Conservation (phyloP, 2,888 invertebrate species). For the Agonopterix arenella region DNA sequence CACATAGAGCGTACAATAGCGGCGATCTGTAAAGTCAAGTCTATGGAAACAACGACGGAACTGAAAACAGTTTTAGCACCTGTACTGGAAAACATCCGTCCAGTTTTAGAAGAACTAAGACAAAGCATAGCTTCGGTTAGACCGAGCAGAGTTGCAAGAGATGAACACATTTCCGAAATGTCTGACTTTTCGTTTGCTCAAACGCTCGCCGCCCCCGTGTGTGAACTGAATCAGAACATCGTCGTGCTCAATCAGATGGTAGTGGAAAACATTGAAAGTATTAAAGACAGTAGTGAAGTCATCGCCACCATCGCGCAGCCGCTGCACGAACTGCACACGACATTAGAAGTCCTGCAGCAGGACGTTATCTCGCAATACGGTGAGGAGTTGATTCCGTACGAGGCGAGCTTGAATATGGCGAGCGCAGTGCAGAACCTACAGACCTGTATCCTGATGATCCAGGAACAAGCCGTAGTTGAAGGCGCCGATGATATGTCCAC, state of each 20-base stretch:
- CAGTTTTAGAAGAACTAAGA: slow-evolving; percentile 55
- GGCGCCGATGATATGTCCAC: slow-evolving; percentile 72
- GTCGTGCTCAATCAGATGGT: slow-evolving; percentile 46
- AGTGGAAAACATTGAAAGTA: slow-evolving; percentile 44
- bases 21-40: slow-evolving; percentile 42
- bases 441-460: slow-evolving; percentile 62
- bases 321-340: slow-evolving; percentile 56
- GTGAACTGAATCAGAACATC: slow-evolving; percentile 52
- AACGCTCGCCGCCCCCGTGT: slow-evolving; percentile 50
- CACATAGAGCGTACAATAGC: slow-evolving; percentile 54
- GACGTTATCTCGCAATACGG: slow-evolving; percentile 59
- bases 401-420: slow-evolving; percentile 44
- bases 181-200: slow-evolving; percentile 56
- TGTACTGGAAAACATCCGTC: slow-evolving; percentile 43
- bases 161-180: slow-evolving; percentile 44
- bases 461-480: slow-evolving; percentile 67
- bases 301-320: slow-evolving; percentile 61
- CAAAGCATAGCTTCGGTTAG: slow-evolving; percentile 43
- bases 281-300: slow-evolving; percentile 39
- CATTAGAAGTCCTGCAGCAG: slow-evolving; percentile 63
- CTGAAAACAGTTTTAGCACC: slow-evolving; percentile 29
- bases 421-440: slow-evolving; percentile 55
- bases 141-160: slow-evolving; percentile 23
- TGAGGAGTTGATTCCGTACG: slow-evolving; percentile 38
- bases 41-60: slow-evolving; percentile 36